Evolutionary conservation across 2,113 vertebrate genomes (phyloP).

Genomic region (Acrocephalus kingi): DNA sequence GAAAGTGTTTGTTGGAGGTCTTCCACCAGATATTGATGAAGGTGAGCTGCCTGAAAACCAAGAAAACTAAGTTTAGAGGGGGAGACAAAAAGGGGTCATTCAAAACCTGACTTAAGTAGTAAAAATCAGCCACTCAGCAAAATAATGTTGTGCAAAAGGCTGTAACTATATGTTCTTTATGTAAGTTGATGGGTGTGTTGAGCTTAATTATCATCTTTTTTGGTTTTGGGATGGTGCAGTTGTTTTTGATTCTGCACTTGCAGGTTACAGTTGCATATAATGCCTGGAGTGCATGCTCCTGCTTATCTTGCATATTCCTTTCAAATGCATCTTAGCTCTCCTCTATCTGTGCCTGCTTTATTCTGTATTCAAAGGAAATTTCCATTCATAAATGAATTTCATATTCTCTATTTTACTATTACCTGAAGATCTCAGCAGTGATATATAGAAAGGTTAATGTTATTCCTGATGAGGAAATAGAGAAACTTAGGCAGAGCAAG

Average conservation of each 20-base stretch:
- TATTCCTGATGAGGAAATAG: background rate
- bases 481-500: background rate
- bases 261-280: background rate
- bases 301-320: background rate
- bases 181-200: background rate
- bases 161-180: background rate
- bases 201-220: background rate
- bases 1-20: slow-evolving; percentile 97
- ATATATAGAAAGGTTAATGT: background rate
- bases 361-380: background rate
- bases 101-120: background rate
- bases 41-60: slow-evolving; percentile 72
- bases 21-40: slow-evolving; percentile 98
- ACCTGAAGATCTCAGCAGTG: background rate
- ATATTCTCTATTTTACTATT: background rate
- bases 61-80: background rate
- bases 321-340: background rate
- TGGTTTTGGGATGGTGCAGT: background rate
- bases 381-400: background rate
- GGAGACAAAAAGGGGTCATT: background rate
- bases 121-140: background rate
- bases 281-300: background rate
- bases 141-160: background rate
- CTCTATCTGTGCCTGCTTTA: background rate
- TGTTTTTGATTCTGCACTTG: background rate